Evolutionary conservation across 2,888 invertebrate species (phyloP).

Genomic region (Acrocyrtus sp.): DNA sequence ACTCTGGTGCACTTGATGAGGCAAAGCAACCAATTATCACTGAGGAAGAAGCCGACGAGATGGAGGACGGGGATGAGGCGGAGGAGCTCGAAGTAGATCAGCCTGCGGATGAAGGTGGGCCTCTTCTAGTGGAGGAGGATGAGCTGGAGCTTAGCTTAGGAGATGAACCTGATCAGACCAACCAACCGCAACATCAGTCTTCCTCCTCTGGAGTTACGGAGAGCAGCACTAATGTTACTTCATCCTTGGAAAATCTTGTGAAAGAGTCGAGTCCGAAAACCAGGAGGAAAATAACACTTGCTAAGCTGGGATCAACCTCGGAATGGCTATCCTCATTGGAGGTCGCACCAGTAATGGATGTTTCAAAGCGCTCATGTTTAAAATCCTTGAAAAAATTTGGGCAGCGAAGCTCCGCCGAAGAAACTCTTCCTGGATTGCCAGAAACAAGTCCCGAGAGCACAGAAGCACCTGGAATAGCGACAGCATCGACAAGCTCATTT

Average conservation of each 20-base stretch:
- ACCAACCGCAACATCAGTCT: slow-evolving; percentile 8
- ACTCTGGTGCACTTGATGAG: slow-evolving; percentile 18
- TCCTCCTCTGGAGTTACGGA: slow-evolving; percentile 68
- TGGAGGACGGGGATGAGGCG: slow-evolving; percentile 24
- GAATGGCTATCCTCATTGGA: slow-evolving; percentile 66
- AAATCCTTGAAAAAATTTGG: slow-evolving; percentile 42
- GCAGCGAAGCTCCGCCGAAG: slow-evolving; percentile 23
- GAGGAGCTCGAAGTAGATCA: slow-evolving; percentile 11
- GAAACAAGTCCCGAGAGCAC: neutral
- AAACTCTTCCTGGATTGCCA: neutral
- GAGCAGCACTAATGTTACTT: slow-evolving; percentile 75
- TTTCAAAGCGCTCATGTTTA: neutral
- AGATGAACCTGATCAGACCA: neutral
- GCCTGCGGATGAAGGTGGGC: slow-evolving; percentile 23
- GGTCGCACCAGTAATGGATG: slow-evolving; percentile 66
- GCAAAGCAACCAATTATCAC: slow-evolving; percentile 30
- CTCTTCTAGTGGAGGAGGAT: slow-evolving; percentile 13
- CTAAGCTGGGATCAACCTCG: slow-evolving; percentile 64
- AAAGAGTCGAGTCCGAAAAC: slow-evolving; percentile 72
- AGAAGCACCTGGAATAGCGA: neutral
- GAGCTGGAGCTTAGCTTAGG: slow-evolving; percentile 9
- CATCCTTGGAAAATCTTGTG: slow-evolving; percentile 75
- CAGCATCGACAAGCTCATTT: neutral
- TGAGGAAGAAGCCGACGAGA: slow-evolving; percentile 38
- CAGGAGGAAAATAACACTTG: slow-evolving; percentile 67